These are phyloP conservation scores for Collichthys lucidus DNA, from an alignment of 2,113 vertebrate species.

Conservation along the genomic window DNA sequence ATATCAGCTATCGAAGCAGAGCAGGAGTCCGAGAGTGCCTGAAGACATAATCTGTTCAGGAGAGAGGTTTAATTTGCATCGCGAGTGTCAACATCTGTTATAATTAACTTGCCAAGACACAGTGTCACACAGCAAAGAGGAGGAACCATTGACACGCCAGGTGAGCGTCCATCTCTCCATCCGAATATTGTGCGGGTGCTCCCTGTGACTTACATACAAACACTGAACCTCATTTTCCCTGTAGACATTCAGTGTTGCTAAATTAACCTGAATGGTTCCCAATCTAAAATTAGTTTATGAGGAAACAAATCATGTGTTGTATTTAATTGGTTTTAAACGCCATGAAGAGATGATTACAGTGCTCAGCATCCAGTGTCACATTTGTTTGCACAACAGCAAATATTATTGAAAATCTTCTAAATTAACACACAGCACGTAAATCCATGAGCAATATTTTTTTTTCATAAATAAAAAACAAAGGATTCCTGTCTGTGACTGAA, in stretches of 20 bases:
- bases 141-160: conserved; percentile 7
- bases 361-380: neutral
- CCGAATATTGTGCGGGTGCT: neutral
- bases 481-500: neutral
- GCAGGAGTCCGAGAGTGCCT: conserved; percentile 4
- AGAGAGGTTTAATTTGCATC: conserved; percentile 37
- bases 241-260: neutral
- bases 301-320: neutral
- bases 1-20: conserved; percentile 25
- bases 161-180: neutral
- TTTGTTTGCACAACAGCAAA: neutral
- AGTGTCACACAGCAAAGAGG: conserved; percentile 10
- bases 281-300: neutral
- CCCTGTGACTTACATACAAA: conserved; percentile 15
- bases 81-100: conserved; percentile 48
- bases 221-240: neutral
- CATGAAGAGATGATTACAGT: neutral
- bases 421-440: neutral
- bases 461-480: neutral
- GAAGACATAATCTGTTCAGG: conserved; percentile 41
- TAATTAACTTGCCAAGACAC: conserved; percentile 26
- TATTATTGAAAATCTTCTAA: neutral
- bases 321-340: neutral
- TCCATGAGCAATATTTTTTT: neutral
- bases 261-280: conserved; percentile 5